Base-by-base conservation (phyloP, 2,113 vertebrate species). In the Clarias macrocephalus region DNA sequence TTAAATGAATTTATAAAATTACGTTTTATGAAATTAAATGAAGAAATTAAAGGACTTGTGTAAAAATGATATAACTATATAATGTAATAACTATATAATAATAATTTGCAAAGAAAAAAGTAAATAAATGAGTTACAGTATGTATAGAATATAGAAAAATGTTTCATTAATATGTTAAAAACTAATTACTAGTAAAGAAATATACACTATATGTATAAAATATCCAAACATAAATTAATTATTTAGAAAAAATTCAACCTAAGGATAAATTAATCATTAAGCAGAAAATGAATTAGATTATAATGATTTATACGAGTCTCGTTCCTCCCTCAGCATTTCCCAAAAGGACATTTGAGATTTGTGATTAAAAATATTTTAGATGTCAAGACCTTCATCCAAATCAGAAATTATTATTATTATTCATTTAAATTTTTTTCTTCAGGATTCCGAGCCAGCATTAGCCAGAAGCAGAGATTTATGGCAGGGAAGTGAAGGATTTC, bases 391-490 rank as follows among this genome's bases (percentile, higher is more conserved):
- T 70, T 33, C 15, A 18, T 33, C 5, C 28, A 52, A 30, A 83
- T 56, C n/a, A 83, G 23, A 18, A 70, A 11, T 84, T 33, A 70
- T 56, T 37, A 30, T 28, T 30, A 19, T 80, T 57, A 8, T 48
- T 48, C 0, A 6, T 42, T 6, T 42, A 2, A 2, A 37, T 42
- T 42, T 42, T 48, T 48, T 48, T 48, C 9, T 48, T 8, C 7
- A 48, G 82, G 77, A 66, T 62, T 18, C 52, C 66, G 23, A 66
- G 72, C 12, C 48, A 70, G 66, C 60, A 65, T 18, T 70, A 66
- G 66, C 70, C 70, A 83, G 48, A 86, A 60, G 75, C 85, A 52
- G 72, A 82, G 77, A 83, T 87, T 79, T 82, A 87, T 88, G 82
- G 52, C 68, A 80, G 37, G 54, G 56, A 84, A 70, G 25, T 87